Evolutionary conservation across 2,797 vertebrate genomes (phyloP).

Genomic region (Phaenicophaeus curvirostris): DNA sequence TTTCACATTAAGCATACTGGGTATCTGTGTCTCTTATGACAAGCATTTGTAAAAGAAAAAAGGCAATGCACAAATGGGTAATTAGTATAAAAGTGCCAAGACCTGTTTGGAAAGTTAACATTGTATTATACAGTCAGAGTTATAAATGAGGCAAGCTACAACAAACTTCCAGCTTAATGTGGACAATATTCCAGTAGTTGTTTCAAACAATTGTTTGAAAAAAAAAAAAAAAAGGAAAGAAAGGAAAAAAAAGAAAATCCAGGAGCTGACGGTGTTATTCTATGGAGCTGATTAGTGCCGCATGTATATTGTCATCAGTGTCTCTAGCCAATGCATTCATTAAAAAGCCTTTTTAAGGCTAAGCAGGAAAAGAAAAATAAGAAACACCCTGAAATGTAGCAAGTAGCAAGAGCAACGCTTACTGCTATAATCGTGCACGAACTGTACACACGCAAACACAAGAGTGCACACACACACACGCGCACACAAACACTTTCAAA

Average conservation of each 20-base stretch:
- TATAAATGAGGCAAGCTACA: constrained; percentile 83
- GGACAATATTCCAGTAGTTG: constrained; percentile 87
- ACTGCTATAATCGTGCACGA: constrained; percentile 69
- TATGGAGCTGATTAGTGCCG: constrained; percentile 74
- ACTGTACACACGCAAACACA: constrained; percentile 58
- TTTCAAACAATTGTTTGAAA: constrained; percentile 80
- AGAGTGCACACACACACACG: constrained; percentile 48
- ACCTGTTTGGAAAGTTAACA: constrained; percentile 84
- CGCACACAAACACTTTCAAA: constrained; percentile 67
- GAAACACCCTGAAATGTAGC: constrained; percentile 76
- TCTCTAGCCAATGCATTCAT: constrained; percentile 77
- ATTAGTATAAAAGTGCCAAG: constrained; percentile 91
- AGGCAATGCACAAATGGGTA: constrained; percentile 82
- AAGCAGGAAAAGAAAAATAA: constrained; percentile 75
- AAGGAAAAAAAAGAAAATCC: constrained; percentile 51
- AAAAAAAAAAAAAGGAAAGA: not conserved
- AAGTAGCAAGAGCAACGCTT: constrained; percentile 75
- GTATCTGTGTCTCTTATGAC: constrained; percentile 85
- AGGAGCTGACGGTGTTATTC: constrained; percentile 63
- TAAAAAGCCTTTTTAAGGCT: constrained; percentile 75
- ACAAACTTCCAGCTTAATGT: constrained; percentile 85
- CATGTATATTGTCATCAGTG: constrained; percentile 73
- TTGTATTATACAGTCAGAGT: constrained; percentile 83
- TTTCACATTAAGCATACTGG: constrained; percentile 88
- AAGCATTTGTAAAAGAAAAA: constrained; percentile 84